phyloP scores from a whole-genome alignment of 2,888 invertebrate species.

The Trissonchulus sp. region DNA sequence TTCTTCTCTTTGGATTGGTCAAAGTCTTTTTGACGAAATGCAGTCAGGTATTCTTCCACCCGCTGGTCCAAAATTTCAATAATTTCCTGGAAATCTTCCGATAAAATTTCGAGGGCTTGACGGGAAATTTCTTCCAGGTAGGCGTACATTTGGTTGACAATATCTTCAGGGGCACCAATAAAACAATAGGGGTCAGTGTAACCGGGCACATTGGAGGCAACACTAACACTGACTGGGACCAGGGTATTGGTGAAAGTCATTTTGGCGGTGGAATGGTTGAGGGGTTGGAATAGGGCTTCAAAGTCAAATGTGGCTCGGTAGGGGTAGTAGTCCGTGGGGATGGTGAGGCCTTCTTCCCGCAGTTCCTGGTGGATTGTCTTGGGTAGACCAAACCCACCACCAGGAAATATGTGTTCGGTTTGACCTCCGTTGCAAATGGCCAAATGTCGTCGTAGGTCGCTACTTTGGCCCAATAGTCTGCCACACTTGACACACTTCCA shows the following conservation, averaged over 20 bases:
- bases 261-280: not conserved
- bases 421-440: not conserved
- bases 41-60: not conserved
- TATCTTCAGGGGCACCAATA: not conserved
- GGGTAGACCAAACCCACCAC: not conserved
- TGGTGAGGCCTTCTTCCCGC: not conserved
- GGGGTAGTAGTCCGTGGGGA: not conserved
- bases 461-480: not conserved
- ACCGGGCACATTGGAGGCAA: slow-evolving; percentile 11
- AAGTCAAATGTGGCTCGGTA: not conserved
- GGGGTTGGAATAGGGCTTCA: not conserved
- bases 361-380: not conserved
- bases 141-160: not conserved
- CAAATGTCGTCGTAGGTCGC: not conserved
- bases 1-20: not conserved
- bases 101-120: not conserved
- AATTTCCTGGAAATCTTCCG: not conserved
- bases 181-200: not conserved
- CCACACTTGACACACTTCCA: not conserved
- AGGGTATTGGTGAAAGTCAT: not conserved
- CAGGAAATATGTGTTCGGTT: not conserved
- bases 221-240: not conserved
- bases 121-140: not conserved
- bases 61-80: not conserved
- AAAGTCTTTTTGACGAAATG: too few relatives aligned